Evolutionary conservation across 2,888 invertebrate genomes (phyloP).

Genomic region (Agrilus biguttatus): DNA sequence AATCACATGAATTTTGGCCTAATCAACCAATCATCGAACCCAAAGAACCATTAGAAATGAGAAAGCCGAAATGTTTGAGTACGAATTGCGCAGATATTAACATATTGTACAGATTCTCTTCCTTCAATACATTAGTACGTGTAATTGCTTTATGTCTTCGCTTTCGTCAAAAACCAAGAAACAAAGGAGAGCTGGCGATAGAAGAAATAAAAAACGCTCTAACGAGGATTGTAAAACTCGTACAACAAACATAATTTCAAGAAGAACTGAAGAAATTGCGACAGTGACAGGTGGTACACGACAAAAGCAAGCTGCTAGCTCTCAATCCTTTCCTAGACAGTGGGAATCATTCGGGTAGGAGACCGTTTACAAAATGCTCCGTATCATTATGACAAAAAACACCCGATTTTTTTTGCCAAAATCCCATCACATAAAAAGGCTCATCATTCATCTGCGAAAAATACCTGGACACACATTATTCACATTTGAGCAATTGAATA

Average conservation of each 20-base stretch:
- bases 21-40: too few species aligned
- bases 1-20: too few species aligned
- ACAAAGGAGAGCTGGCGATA: too few species aligned
- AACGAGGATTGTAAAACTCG: too few species aligned
- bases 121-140: conserved; percentile 4
- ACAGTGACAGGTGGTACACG: neutral
- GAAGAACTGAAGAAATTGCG: neutral
- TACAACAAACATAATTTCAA: neutral
- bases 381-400: conserved; percentile 1
- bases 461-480: neutral
- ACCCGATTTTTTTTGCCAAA: conserved; percentile 8
- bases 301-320: conserved; percentile 4
- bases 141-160: conserved; percentile 3
- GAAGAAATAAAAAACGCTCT: too few species aligned
- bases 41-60: too few species aligned
- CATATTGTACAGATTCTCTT: conserved; percentile 5
- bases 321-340: conserved; percentile 12
- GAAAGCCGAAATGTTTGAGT: too few species aligned
- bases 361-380: conserved; percentile 3
- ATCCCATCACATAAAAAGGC: conserved; percentile 6
- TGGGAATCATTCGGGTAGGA: conserved; percentile 7
- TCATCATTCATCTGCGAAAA: conserved; percentile 6
- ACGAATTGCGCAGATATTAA: neutral
- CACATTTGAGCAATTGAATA: conserved; percentile 3
- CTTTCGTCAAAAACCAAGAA: neutral